These are phyloP conservation scores for Thunnus thynnus DNA, from an alignment of 2,113 vertebrate genomes.

Conservation along the genomic window DNA sequence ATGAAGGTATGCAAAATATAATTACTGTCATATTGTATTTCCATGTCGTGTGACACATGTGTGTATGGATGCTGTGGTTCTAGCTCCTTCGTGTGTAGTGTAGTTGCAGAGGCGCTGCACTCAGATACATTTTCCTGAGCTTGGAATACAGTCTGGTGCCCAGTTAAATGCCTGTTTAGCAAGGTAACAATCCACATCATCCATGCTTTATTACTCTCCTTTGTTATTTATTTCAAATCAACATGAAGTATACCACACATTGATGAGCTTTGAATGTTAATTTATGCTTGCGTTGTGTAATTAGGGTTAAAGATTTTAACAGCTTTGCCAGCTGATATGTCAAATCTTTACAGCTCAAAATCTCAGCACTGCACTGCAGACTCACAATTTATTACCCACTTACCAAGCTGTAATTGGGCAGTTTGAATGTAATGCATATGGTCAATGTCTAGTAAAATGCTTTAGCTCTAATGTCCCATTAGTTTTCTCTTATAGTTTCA, in stretches of 20 bases:
- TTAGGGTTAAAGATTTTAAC: constrained; percentile 63
- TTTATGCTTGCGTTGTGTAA: constrained; percentile 46
- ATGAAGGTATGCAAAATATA: constrained; percentile 69
- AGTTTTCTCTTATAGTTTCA: constrained; percentile 1
- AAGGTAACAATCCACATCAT: background rate
- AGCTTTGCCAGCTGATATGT: constrained; percentile 56
- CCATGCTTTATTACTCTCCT: background rate
- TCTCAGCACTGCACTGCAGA: constrained; percentile 41
- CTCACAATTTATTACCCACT: constrained; percentile 49
- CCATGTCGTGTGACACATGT: constrained; percentile 29
- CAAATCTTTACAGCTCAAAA: constrained; percentile 45
- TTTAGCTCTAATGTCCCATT: constrained; percentile 1
- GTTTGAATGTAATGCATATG: constrained; percentile 30
- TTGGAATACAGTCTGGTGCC: background rate
- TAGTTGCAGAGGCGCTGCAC: background rate
- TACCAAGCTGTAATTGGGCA: constrained; percentile 52
- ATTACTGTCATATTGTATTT: constrained; percentile 80
- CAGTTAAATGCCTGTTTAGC: background rate
- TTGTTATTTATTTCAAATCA: constrained; percentile 20
- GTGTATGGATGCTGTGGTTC: constrained; percentile 14
- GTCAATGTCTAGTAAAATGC: background rate
- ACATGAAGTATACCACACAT: constrained; percentile 17
- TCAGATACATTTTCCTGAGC: constrained; percentile 1
- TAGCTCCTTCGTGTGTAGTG: background rate
- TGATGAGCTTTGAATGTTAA: constrained; percentile 40